Percentiles rank a stretch among this genome's conserved stretches.
phyloP scores from a whole-genome alignment of 1,140 invertebrate species.

The Andricus grossulariae region DNA sequence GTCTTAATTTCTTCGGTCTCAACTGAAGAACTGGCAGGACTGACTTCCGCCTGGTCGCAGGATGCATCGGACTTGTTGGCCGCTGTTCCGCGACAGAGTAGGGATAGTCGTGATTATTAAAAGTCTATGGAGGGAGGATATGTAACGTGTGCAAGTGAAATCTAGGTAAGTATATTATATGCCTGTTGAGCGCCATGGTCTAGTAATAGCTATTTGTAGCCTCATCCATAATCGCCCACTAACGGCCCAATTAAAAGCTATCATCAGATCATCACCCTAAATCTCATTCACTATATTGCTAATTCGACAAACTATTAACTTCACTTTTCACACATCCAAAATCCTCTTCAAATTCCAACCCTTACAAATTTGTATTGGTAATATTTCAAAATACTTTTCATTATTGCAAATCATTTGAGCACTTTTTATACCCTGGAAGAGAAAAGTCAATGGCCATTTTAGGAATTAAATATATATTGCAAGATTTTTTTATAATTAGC shows the following conservation, averaged over 20 bases:
- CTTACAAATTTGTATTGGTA: too few species aligned
- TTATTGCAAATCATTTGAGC: too few species aligned
- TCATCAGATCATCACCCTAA: slow-evolving; percentile 50
- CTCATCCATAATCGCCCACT: slow-evolving; percentile 65
- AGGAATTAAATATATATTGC: too few species aligned
- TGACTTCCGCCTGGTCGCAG: slow-evolving; percentile 65
- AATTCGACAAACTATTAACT: slow-evolving; percentile 36
- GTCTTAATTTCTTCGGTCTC: slow-evolving; percentile 69
- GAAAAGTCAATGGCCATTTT: too few species aligned
- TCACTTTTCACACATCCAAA: slow-evolving; percentile 25
- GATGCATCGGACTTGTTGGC: slow-evolving; percentile 72
- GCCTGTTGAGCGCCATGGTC: slow-evolving; percentile 72
- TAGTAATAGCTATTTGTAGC: slow-evolving; percentile 67
- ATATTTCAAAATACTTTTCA: too few species aligned
- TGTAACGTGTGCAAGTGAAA: slow-evolving; percentile 67
- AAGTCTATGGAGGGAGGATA: slow-evolving; percentile 46
- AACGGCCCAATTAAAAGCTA: slow-evolving; percentile 67
- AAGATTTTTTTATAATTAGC: too few species aligned
- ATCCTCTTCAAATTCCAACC: too few species aligned
- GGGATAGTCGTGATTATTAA: slow-evolving; percentile 55
- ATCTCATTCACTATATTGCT: slow-evolving; percentile 39
- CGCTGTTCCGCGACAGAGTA: slow-evolving; percentile 69
- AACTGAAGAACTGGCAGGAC: slow-evolving; percentile 63
- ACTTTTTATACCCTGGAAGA: too few species aligned
- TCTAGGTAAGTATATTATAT: slow-evolving; percentile 77